Percentiles rank a stretch among this genome's conserved stretches.
phyloP scores from a whole-genome alignment of 30 jellyfish, hydroid and myxozoan species.

The Morbakka virulenta region DNA sequence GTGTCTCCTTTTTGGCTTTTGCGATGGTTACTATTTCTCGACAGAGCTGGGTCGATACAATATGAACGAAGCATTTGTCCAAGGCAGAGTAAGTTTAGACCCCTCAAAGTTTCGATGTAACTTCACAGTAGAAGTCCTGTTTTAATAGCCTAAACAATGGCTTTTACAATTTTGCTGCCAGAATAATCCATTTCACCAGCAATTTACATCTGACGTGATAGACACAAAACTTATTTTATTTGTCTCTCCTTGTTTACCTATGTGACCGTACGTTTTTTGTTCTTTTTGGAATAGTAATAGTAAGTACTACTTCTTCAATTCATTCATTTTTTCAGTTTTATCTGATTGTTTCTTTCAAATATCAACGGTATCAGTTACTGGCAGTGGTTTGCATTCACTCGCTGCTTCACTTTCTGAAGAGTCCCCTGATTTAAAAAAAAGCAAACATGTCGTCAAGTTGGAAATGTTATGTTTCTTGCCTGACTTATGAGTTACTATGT shows the following conservation, averaged over 20 bases:
- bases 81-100: conserved; percentile 4
- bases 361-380: too few species aligned
- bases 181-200: background rate
- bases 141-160: conserved; percentile 3
- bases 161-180: background rate
- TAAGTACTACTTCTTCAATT: too few species aligned
- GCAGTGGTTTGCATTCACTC: too few species aligned
- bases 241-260: conserved; percentile 8
- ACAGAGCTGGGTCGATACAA: conserved; percentile 6
- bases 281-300: conserved; percentile 2
- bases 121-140: background rate
- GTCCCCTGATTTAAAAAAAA: too few species aligned
- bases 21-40: conserved; percentile 1
- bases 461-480: too few species aligned
- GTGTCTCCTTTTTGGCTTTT: conserved; percentile 7
- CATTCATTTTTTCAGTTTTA: too few species aligned
- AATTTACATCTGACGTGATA: background rate
- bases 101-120: background rate
- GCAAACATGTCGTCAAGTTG: too few species aligned
- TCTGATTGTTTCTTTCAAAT: too few species aligned
- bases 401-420: too few species aligned
- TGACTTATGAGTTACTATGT: too few species aligned
- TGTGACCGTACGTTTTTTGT: conserved; percentile 1
- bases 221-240: conserved; percentile 16
- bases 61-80: background rate